Evolutionary conservation across 1,140 invertebrate genomes (phyloP).

Genomic region (Brachionus calyciflorus): DNA sequence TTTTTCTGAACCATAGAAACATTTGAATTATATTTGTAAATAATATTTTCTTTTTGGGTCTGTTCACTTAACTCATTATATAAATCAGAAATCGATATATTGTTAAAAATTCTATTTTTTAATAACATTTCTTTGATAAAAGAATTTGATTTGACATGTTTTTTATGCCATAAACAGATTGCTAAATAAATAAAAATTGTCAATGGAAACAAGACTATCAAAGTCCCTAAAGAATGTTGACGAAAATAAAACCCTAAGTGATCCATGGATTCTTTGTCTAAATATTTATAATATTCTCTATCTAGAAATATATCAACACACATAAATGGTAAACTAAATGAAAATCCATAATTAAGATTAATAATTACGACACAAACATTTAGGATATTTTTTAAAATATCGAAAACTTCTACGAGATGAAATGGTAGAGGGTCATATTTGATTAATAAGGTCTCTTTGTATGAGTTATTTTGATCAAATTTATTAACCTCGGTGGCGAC

Average conservation of each 20-base stretch:
- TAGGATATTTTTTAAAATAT: not conserved
- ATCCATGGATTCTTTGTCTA: not conserved
- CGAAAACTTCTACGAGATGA: too few species aligned
- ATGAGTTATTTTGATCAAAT: too few species aligned
- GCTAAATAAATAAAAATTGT: not conserved
- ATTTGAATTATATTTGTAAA: too few species aligned
- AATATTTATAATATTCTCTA: not conserved
- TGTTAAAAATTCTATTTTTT: not conserved
- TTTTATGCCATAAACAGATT: not conserved
- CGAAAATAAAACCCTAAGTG: not conserved
- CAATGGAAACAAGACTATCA: not conserved
- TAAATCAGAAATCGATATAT: too few species aligned
- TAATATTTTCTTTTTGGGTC: too few species aligned
- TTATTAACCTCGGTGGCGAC: too few species aligned
- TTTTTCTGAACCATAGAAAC: too few species aligned
- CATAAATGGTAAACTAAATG: not conserved
- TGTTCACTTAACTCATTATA: too few species aligned
- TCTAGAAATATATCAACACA: not conserved
- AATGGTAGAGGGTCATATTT: too few species aligned
- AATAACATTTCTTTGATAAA: not conserved
- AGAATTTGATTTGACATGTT: not conserved
- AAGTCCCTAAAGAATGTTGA: not conserved
- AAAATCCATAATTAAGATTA: not conserved
- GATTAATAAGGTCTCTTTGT: too few species aligned
- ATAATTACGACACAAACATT: not conserved